Percentiles rank a stretch among this genome's conserved stretches.
Conservation (phyloP, 2,113 vertebrate species). For the Lagopus muta region DNA sequence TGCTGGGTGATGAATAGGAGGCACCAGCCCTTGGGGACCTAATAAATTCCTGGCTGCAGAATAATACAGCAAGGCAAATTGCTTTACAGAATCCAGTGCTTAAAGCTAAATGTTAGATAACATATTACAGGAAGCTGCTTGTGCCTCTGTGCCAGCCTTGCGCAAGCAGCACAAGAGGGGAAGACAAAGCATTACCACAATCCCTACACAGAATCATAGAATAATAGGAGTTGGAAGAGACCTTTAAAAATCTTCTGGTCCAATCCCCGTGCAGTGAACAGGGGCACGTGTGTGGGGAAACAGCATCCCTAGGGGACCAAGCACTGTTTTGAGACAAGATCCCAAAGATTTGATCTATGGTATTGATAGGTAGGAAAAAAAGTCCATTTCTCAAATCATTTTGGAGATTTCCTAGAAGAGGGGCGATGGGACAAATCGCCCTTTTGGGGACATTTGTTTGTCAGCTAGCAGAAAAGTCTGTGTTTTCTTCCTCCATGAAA, state of each 20-base stretch:
- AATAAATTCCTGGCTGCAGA: background rate
- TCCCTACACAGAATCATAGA: background rate
- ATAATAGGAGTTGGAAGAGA: too few relatives aligned
- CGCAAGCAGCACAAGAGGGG: fast-evolving
- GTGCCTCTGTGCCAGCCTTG: background rate
- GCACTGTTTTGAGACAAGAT: background rate
- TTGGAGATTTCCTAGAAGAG: background rate
- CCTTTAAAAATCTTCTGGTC: too few relatives aligned
- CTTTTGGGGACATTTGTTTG: background rate
- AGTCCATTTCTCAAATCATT: background rate
- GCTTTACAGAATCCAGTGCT: background rate
- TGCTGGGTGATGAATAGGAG: background rate
- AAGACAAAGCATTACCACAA: background rate
- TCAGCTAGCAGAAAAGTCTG: background rate
- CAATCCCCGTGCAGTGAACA: too few relatives aligned
- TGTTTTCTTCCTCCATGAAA: background rate
- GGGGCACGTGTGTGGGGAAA: too few relatives aligned
- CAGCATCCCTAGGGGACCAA: background rate
- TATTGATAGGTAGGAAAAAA: background rate
- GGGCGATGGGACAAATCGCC: background rate
- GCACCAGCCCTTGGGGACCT: background rate
- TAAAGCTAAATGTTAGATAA: background rate
- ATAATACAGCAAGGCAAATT: background rate
- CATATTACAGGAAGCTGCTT: background rate
- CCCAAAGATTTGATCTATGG: background rate